Conservation (phyloP, 2,797 vertebrate genomes). For the Microctenopoma lineatum region DNA sequence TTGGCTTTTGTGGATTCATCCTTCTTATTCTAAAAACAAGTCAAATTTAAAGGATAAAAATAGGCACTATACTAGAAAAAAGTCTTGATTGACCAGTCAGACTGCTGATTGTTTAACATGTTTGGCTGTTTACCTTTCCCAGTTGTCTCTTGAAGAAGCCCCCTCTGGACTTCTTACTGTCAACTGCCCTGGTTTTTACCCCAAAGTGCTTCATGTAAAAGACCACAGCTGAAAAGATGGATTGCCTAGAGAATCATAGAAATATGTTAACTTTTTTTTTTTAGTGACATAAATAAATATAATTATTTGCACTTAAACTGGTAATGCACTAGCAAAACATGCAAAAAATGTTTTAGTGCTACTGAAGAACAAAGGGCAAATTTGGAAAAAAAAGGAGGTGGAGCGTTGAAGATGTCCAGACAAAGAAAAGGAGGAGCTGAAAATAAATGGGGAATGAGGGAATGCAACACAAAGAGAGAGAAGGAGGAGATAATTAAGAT, state of each 20-base stretch:
- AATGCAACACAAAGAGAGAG: constrained; percentile 11
- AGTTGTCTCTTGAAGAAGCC: constrained; percentile 86
- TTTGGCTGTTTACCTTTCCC: constrained; percentile 80
- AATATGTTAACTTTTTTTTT: background rate
- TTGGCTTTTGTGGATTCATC: constrained; percentile 84
- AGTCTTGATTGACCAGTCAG: background rate
- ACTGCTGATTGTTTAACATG: background rate
- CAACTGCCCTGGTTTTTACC: constrained; percentile 87
- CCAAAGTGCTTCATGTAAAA: constrained; percentile 92
- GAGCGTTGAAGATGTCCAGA: constrained; percentile 13
- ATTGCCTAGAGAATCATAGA: constrained; percentile 77
- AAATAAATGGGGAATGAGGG: constrained; percentile 7
- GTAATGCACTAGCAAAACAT: background rate
- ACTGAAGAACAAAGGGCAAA: constrained; percentile 10
- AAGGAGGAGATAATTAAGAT: background rate
- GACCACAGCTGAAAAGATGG: constrained; percentile 86
- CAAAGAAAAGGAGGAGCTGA: constrained; percentile 35
- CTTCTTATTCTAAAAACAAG: constrained; percentile 68
- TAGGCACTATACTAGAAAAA: background rate
- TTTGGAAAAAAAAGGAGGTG: constrained; percentile 14
- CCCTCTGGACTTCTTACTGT: constrained; percentile 90
- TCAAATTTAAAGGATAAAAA: background rate
- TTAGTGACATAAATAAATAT: background rate
- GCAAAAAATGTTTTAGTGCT: constrained; percentile 6
- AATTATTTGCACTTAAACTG: background rate